Conservation (phyloP, 2,888 invertebrate genomes). For the Synanthedon andrenaeformis region DNA sequence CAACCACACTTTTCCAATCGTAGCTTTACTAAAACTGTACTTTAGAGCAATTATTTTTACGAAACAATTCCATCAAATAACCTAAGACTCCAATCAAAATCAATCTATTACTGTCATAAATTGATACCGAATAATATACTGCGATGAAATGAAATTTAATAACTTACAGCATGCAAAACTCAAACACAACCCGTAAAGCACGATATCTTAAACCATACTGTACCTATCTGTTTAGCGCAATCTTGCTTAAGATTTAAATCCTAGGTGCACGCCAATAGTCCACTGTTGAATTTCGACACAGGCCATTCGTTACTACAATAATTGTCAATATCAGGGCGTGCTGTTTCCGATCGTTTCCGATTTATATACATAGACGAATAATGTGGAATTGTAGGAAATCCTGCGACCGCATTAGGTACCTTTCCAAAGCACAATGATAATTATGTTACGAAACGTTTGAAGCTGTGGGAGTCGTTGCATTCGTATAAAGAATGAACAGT, state of each 20-base stretch:
- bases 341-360: conserved; percentile 44
- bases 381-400: conserved; percentile 31
- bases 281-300: conserved; percentile 33
- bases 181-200: conserved; percentile 9
- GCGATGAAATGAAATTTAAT: conserved; percentile 13
- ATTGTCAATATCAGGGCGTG: conserved; percentile 44
- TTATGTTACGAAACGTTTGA: conserved; percentile 43
- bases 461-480: conserved; percentile 24
- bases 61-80: background rate
- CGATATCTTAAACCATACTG: conserved; percentile 17
- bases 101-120: conserved; percentile 17
- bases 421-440: conserved; percentile 55
- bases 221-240: conserved; percentile 28
- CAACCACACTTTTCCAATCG: background rate
- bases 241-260: conserved; percentile 36
- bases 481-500: background rate
- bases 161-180: conserved; percentile 17
- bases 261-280: conserved; percentile 24
- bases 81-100: conserved; percentile 13
- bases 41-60: background rate
- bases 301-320: conserved; percentile 42
- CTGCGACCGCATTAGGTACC: conserved; percentile 34
- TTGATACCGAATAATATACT: conserved; percentile 14
- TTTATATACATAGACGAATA: conserved; percentile 35
- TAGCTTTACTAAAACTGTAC: background rate